Percentiles rank a stretch among this genome's conserved stretches.
Evolutionary conservation across 2,113 vertebrate species (phyloP).

Genomic region (Ellobius talpinus): DNA sequence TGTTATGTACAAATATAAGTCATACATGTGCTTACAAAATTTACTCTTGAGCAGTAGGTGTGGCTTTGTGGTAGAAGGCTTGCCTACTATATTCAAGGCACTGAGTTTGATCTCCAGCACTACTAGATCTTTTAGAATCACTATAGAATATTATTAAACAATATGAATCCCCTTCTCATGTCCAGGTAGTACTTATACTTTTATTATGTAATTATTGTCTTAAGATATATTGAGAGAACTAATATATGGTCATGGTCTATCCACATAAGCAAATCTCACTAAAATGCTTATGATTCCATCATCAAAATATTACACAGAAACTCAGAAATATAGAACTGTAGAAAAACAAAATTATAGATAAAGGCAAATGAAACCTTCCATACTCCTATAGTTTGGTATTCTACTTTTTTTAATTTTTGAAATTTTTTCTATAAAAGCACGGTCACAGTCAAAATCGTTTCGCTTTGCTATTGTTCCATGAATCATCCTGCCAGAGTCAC

Average conservation of each 20-base stretch:
- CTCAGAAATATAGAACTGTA: neutral
- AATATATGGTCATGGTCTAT: neutral
- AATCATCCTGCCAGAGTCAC: neutral
- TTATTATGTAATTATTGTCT: neutral
- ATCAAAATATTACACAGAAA: neutral
- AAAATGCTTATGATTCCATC: neutral
- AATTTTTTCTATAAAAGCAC: neutral
- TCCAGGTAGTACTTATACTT: neutral
- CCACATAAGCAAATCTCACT: neutral
- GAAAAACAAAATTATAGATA: neutral
- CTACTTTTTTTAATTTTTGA: neutral
- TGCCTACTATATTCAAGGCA: neutral
- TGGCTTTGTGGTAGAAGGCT: neutral
- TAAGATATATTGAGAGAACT: neutral
- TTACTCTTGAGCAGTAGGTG: neutral
- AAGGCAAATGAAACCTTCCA: neutral
- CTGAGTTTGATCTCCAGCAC: neutral
- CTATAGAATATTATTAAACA: neutral
- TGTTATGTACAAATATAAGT: neutral
- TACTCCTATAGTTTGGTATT: neutral
- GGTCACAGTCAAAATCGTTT: neutral
- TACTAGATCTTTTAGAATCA: neutral
- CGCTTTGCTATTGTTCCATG: neutral
- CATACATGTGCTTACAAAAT: neutral
- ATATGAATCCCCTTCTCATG: neutral